A percentile compares a stretch with the other conserved stretches of the same genome.
Evolutionary conservation across 2,888 invertebrate species (phyloP).

Genomic region (Chesias legatella): DNA sequence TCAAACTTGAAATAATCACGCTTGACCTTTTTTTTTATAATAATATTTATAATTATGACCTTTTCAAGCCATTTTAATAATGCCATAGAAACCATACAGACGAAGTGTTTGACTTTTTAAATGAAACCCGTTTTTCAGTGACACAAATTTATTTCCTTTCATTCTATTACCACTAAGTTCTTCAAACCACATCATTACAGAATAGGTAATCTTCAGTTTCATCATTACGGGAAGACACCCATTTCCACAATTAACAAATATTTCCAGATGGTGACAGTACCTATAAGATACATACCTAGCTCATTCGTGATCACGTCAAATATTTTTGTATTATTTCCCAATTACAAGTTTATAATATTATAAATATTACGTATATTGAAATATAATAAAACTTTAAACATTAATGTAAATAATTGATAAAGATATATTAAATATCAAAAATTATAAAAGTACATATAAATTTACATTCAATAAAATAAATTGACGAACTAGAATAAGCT

Average conservation of each 20-base stretch:
- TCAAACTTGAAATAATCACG: no score
- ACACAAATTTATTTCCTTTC: conserved; percentile 67
- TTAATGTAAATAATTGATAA: conserved; percentile 1
- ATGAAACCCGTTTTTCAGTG: conserved; percentile 37
- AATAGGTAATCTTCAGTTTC: no score
- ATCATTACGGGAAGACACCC: no score
- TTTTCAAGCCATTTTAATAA: no score
- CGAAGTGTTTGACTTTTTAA: no score
- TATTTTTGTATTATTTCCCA: conserved; percentile 31
- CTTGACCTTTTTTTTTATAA: no score
- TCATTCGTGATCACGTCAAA: conserved; percentile 44
- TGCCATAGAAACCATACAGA: no score
- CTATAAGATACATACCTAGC: conserved; percentile 42
- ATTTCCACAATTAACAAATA: no score
- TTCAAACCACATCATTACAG: no score
- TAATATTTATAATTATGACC: no score
- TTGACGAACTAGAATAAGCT: conserved; percentile 9
- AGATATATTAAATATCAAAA: no score
- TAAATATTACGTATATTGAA: not conserved
- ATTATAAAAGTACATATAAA: not conserved
- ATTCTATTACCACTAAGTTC: conserved; percentile 48
- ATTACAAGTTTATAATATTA: conserved; percentile 32
- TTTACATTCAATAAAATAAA: not conserved
- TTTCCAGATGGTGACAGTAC: not conserved
- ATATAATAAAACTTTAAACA: not conserved